These are phyloP conservation scores for Laothoe populi DNA, from an alignment of 2,888 invertebrate species.

Conservation along the genomic window DNA sequence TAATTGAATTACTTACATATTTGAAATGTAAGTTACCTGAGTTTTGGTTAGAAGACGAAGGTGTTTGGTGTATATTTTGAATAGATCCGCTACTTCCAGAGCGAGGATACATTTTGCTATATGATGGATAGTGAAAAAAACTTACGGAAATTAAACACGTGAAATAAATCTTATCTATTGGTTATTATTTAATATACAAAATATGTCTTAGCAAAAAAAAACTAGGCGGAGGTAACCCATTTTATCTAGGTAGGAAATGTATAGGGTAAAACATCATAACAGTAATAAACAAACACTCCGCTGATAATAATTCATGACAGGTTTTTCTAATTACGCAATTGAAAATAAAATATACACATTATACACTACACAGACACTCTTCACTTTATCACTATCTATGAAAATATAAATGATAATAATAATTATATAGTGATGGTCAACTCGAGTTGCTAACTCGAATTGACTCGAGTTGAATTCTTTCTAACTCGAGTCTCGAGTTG, in stretches of 20 bases:
- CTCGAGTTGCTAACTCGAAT: too few species aligned
- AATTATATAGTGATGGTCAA: too few species aligned
- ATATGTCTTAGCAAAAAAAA: slow-evolving; percentile 13
- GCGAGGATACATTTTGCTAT: slow-evolving; percentile 85
- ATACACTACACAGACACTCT: too few species aligned
- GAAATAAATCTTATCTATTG: slow-evolving; percentile 28
- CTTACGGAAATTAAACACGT: slow-evolving; percentile 29
- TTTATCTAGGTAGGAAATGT: slow-evolving; percentile 26
- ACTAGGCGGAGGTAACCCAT: slow-evolving; percentile 22
- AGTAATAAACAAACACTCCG: slow-evolving; percentile 7
- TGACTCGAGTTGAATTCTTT: too few species aligned
- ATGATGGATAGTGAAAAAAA: slow-evolving; percentile 19
- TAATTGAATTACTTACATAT: too few species aligned
- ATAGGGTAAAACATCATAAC: slow-evolving; percentile 23
- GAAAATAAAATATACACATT: not conserved
- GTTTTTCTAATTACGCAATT: slow-evolving; percentile 26
- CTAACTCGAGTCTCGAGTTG: too few species aligned
- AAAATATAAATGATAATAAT: too few species aligned
- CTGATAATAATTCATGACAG: slow-evolving; percentile 7
- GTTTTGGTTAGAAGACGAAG: slow-evolving; percentile 92
- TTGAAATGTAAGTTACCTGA: slow-evolving; percentile 76
- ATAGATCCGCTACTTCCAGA: slow-evolving; percentile 92
- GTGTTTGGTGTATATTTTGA: slow-evolving; percentile 89
- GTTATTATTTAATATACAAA: slow-evolving; percentile 21
- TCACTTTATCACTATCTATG: too few species aligned